Evolutionary conservation across 2,888 invertebrate species (phyloP).

Genomic region (Tromatobia lineatoria): DNA sequence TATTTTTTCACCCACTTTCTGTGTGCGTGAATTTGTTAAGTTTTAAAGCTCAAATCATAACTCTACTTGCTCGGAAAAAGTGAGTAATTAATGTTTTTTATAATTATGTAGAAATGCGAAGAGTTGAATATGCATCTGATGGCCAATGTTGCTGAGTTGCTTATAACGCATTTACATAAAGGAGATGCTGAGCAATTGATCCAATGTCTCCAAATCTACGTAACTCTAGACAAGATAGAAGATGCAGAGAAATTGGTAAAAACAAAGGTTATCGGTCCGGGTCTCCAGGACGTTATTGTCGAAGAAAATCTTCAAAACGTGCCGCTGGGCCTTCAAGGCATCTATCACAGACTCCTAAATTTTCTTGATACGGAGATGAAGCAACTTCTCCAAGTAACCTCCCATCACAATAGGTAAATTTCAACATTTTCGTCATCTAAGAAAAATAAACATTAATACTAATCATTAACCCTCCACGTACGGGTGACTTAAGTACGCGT

Average conservation of each 20-base stretch:
- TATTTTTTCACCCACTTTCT: background rate
- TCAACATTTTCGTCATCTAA: conserved; percentile 9
- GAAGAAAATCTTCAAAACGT: conserved; percentile 89
- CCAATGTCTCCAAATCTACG: conserved; percentile 88
- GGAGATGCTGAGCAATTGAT: conserved; percentile 76
- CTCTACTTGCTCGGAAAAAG: no score
- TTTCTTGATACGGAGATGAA: conserved; percentile 91
- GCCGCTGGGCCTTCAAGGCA: conserved; percentile 89
- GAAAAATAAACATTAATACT: background rate
- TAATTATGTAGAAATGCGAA: conserved; percentile 80
- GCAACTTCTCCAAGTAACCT: conserved; percentile 83
- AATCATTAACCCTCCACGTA: no score
- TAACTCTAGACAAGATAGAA: conserved; percentile 89
- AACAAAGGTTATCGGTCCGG: conserved; percentile 89
- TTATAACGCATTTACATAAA: conserved; percentile 84
- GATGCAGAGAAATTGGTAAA: conserved; percentile 91
- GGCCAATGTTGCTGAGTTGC: conserved; percentile 86
- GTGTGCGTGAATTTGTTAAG: background rate
- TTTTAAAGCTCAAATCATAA: background rate
- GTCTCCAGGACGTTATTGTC: conserved; percentile 90
- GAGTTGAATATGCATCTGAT: conserved; percentile 85
- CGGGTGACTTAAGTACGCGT: no score
- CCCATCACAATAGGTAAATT: conserved; percentile 79
- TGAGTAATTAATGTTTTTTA: background rate
- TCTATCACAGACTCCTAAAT: conserved; percentile 90